Evolutionary conservation across 2,888 invertebrate species (phyloP).

Genomic region (Chironomus tentans): DNA sequence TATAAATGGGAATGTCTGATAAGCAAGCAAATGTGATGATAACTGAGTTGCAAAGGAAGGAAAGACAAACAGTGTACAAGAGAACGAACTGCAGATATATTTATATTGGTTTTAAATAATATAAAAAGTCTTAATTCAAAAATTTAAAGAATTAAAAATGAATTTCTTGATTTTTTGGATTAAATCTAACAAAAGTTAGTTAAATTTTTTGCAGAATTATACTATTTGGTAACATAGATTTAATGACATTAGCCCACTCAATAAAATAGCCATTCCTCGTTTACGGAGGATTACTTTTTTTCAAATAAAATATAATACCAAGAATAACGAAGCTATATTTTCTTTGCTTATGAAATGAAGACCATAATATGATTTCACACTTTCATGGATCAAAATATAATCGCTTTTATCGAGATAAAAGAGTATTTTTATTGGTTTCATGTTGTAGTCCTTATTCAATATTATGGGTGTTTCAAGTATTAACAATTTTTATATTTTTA

Average conservation of each 20-base stretch:
- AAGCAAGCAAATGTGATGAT: slow-evolving; percentile 20
- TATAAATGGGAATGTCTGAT: slow-evolving; percentile 25
- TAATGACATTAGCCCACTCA: too few relatives aligned
- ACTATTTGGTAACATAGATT: too few relatives aligned
- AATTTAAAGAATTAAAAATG: background rate
- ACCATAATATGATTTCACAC: slow-evolving; percentile 17
- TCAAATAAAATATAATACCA: background rate
- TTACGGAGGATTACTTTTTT: background rate
- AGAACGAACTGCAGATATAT: background rate
- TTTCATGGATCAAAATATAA: slow-evolving; percentile 26
- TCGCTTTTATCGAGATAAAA: slow-evolving; percentile 14
- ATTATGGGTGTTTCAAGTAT: slow-evolving; percentile 17
- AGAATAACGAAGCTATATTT: background rate
- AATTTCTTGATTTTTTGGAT: background rate
- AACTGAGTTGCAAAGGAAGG: background rate
- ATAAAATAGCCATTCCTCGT: background rate
- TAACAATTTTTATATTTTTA: slow-evolving; percentile 9
- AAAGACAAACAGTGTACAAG: background rate
- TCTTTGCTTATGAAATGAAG: background rate
- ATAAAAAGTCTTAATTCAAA: background rate
- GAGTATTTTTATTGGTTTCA: slow-evolving; percentile 22
- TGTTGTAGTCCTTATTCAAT: slow-evolving; percentile 11
- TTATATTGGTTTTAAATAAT: background rate
- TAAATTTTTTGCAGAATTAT: too few relatives aligned
- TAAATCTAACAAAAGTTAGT: background rate